Conservation (phyloP, 2,113 vertebrate genomes). For the Cercocebus atys region DNA sequence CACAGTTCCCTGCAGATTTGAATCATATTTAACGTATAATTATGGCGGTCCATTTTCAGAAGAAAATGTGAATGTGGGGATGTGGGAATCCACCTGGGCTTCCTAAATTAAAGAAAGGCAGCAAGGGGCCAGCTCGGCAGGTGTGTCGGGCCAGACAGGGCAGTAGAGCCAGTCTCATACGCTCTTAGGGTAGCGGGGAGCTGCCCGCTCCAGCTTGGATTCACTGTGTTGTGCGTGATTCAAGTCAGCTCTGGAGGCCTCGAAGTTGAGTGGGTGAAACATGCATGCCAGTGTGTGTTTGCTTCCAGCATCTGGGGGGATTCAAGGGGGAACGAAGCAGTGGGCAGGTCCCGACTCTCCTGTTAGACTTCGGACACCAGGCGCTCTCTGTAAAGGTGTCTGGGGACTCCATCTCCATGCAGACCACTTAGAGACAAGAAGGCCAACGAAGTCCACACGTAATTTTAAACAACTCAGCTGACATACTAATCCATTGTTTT, state of each 20-base stretch:
- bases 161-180: too few species aligned
- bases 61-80: constrained; percentile 57
- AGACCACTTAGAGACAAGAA: background rate
- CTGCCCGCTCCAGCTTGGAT: fast-evolving
- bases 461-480: background rate
- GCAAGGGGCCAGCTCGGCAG: background rate
- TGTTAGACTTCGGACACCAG: fast-evolving
- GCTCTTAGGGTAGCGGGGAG: too few species aligned
- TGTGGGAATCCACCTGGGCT: constrained; percentile 62
- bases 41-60: constrained; percentile 79
- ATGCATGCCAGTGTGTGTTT: fast-evolving
- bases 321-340: fast-evolving
- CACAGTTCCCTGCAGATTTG: constrained; percentile 84
- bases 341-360: background rate
- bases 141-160: too few species aligned
- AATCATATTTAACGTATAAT: constrained; percentile 83
- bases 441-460: too few species aligned
- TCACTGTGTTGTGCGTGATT: fast-evolving
- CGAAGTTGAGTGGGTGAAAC: fast-evolving
- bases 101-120: constrained; percentile 73
- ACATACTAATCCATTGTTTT: background rate
- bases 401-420: fast-evolving
- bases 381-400: fast-evolving
- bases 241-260: background rate
- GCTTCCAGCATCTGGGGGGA: too few species aligned